A percentile compares a stretch with the other conserved stretches of the same genome.
These are phyloP conservation scores for Lepidurus packardi DNA, from an alignment of 1,140 invertebrate species.

Conservation along the genomic window DNA sequence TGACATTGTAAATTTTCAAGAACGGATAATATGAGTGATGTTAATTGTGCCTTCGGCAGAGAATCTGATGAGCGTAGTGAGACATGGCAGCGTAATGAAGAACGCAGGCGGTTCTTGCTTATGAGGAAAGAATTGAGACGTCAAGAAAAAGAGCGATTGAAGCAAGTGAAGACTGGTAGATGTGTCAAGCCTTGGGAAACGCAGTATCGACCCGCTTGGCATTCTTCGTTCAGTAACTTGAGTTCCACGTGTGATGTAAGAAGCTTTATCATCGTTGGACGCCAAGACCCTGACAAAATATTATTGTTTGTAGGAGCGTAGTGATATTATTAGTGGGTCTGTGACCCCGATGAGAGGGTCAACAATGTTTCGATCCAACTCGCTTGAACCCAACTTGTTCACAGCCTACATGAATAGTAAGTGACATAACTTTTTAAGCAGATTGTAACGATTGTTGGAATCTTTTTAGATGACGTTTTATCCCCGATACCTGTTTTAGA, in stretches of 20 bases:
- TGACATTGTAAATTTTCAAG: not conserved
- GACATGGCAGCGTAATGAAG: not conserved
- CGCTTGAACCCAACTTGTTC: not conserved
- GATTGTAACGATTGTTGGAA: too few species aligned
- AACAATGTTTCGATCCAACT: not conserved
- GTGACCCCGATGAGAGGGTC: not conserved
- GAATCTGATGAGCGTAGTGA: not conserved
- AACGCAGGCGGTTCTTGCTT: not conserved
- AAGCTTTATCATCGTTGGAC: not conserved
- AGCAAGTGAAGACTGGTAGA: not conserved
- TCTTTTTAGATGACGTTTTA: not conserved
- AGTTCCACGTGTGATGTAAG: not conserved
- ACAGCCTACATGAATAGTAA: not conserved
- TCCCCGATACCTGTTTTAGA: slow-evolving; percentile 18
- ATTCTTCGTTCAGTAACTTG: not conserved
- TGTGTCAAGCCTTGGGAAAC: not conserved
- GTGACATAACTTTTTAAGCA: too few species aligned
- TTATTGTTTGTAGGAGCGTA: not conserved
- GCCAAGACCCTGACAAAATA: not conserved
- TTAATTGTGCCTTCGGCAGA: not conserved
- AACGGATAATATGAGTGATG: not conserved
- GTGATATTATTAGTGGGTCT: slow-evolving; percentile 10
- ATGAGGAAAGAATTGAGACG: not conserved
- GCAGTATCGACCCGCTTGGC: not conserved
- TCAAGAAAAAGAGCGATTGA: not conserved